Conservation (phyloP, 2,797 vertebrate genomes). For the Poecilia velifera region DNA sequence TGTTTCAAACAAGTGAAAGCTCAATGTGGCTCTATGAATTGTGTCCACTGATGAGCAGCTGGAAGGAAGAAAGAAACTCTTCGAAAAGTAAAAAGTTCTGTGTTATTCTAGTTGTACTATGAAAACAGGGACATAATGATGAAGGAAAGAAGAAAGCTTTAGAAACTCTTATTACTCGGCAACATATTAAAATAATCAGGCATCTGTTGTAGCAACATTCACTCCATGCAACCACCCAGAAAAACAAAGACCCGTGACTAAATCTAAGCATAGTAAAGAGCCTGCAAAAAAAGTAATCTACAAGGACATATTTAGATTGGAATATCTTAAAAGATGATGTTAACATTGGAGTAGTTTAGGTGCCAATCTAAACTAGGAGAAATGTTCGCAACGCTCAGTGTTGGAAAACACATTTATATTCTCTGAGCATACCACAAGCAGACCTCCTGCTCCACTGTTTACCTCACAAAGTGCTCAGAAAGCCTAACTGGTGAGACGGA, state of each 20-base stretch:
- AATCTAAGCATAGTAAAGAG: not conserved
- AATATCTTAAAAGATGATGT: not conserved
- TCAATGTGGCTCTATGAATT: not conserved
- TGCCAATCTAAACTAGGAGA: not conserved
- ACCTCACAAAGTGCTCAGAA: constrained; percentile 44
- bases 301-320: not conserved
- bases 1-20: not conserved
- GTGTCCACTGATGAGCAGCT: not conserved
- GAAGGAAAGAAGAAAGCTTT: not conserved
- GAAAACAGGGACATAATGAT: not conserved
- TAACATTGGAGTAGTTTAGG: not conserved
- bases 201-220: not conserved
- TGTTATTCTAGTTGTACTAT: not conserved
- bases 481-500: constrained; percentile 32
- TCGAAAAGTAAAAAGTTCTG: not conserved
- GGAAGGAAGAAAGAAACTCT: not conserved
- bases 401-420: constrained; percentile 10
- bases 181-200: not conserved
- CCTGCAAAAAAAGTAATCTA: not conserved
- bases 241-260: not conserved
- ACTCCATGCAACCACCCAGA: not conserved
- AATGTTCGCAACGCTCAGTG: not conserved
- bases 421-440: not conserved
- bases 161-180: not conserved
- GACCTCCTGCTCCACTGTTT: constrained; percentile 44